Evolutionary conservation across 2,888 invertebrate genomes (phyloP), one percentile per base, ranked within the genome.

Genomic region (Tryphoninae sp.): DNA sequence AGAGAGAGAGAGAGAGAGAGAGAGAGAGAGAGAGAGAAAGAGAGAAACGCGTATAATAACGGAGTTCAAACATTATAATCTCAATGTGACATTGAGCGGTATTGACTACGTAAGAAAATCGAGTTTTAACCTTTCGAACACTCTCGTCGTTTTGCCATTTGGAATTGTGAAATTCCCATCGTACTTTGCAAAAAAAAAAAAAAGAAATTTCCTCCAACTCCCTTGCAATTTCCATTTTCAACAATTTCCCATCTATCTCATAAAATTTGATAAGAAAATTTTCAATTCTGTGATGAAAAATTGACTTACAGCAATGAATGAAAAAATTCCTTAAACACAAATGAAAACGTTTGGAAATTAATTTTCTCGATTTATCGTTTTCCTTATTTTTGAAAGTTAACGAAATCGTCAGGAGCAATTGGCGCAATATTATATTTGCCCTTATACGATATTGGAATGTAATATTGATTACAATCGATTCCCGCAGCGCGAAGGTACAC

Each of bases 41-140:
- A 68, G 68, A 72, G 71, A 73, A 68, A 69, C 74, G 53, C 40
- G 71, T 65, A 65, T 33, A 74, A 79, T 84, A 83, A 82, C 83
- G 82, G 77, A 84, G 83, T 82, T 76, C 79, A 85, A 86, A 86
- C 85, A 81, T 83, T 85, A 83, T 84, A 87, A 86, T 86, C 86
- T 87, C 84, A 86, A 82, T 83, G 86, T 84, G 86, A 86, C 86
- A 85, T 86, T 87, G 87, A 86, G 80, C 75, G 61, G 33, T 67
- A 75, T 78, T 71, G 82, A 79, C 74, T 80, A 58, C 62, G 73
- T 73, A 78, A 71, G 73, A 78, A 77, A 77, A 80, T 78, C 78
- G 42, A 45, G 58, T 71, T 74, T 77, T 67, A 71, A 22, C 51
- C 61, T 72, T 59, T 65, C 61, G 42, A 59, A 59, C n/a, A 40